Evolutionary conservation across 2,888 invertebrate species (phyloP), one percentile per base, ranked within the genome.

Genomic region (Ceraclea dissimilis): DNA sequence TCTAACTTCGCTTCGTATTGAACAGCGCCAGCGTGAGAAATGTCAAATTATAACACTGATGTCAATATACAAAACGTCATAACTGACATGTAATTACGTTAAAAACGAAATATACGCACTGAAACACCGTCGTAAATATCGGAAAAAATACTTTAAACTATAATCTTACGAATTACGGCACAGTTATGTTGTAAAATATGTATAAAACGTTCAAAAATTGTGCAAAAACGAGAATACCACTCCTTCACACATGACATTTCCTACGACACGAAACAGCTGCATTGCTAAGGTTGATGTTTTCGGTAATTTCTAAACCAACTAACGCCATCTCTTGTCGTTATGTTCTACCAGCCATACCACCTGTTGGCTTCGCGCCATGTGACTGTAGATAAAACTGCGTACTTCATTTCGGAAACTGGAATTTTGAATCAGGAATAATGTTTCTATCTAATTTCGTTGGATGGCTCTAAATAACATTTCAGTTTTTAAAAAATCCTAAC

Each of bases 61-160:
- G 57, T 57, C 57, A 57, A 57, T 57, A 57, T 34, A 57, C 57
- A 57, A 57, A 57, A 57, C 57, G 57, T 57, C 57, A 57, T 47
- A 57, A 57, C 57, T 53, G 33, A 34, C 18, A 47, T 47, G 39
- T 39, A 39, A 8, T n/a, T 39, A 16, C 17, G 52, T 34, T 48
- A 52, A 49, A 49, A 43, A 52, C 49, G 49, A 52, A 44, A 57
- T 52, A 44, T 52, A 49, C 43, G 43, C 49, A 57, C 52, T 57
- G 49, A 47, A 53, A 54, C 53, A 26, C 43, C 18, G 17, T 22
- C 20, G 21, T 50, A 52, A 31, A 18, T n/a, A 18, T 26, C 22
- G 53, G 50, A 51, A 51, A 57, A 50, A 31, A n/a, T 39, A 4
- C 4, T 39, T n/a, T 16, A 13, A 2, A 39, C n/a, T 39, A 16